Evolutionary conservation across 2,113 vertebrate species (phyloP).

Genomic region (Ifrita kowaldi): DNA sequence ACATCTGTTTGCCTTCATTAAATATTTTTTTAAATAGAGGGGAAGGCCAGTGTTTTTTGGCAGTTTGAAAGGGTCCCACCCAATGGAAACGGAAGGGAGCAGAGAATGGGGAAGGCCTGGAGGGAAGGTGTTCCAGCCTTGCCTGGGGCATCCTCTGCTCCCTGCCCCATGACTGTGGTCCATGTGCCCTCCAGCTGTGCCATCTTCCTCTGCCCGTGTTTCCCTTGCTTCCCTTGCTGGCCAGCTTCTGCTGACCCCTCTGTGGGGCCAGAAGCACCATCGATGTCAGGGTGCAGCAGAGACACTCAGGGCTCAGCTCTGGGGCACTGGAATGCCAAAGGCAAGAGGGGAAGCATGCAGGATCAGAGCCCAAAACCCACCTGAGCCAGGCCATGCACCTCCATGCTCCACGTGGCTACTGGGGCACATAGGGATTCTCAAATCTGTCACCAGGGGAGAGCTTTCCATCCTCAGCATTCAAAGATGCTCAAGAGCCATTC

Average conservation of each 20-base stretch:
- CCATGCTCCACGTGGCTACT: background rate
- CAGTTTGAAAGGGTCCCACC: background rate
- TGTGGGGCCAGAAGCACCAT: background rate
- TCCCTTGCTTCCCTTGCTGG: background rate
- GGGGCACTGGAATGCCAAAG: background rate
- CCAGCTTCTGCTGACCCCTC: background rate
- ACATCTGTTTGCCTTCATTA: background rate
- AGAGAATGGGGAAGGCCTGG: background rate
- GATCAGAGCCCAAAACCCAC: background rate
- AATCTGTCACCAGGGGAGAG: background rate
- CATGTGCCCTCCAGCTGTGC: background rate
- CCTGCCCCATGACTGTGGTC: background rate
- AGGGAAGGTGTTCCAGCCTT: background rate
- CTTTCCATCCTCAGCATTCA: accelerated
- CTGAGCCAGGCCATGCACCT: background rate
- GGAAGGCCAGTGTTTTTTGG: background rate
- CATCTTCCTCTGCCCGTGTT: background rate
- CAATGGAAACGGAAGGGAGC: background rate
- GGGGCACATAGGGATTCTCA: accelerated
- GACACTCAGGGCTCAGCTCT: accelerated
- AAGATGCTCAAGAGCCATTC: background rate
- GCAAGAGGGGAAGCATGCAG: background rate
- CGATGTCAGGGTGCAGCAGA: accelerated
- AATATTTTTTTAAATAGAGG: background rate
- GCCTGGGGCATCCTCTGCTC: accelerated